Base-by-base conservation (phyloP, 2,888 invertebrate species). In the Parascotia fuliginaria region DNA sequence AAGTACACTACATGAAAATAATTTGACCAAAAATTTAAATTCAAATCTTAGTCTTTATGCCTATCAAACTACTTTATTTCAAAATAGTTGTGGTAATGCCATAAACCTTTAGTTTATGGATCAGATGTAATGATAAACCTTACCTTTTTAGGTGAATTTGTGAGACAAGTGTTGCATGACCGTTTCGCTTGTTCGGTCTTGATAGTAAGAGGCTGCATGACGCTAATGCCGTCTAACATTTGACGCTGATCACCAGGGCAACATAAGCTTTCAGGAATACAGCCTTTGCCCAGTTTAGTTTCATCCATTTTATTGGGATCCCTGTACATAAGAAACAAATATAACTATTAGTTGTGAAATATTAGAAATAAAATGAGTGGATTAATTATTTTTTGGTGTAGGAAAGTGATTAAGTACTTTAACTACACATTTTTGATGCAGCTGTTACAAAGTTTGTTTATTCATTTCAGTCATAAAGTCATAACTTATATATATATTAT, bases 171-270 rank as follows among this genome's bases (percentile, higher is more conserved):
- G 56, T 90, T 92, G 75, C 92, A 92, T 33, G 88, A 81, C 3
- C 92, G 80, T 58, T 89, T 89, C n/a, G 89, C 86, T 62, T 89
- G 89, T 69, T 92, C 92, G 9, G 92, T 92, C 75, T 92, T 92
- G 65, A 92, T 90, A 14, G 92, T 87, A 45, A 92, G 82, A 19
- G 92, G 92, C 70, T 91, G 90, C 91, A 92, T 89, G 64, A 90
- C 77, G 57, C 79, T 76, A 13, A 88, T 75, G 29, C 81, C 79
- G 52, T 90, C 90, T 49, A 89, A 55, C 65, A 89, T 61, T 52
- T 82, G 85, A 29, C 90, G 74, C 69, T 84, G 87, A 47, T 90
- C 91, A 59, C 77, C 76, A 51, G 86, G 77, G 60, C 89, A 89
- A 77, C 91, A 92, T 54, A 89, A 72, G 12, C 70, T 51, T n/a